Conservation (phyloP, 2,797 vertebrate genomes). For the Notolepis coatsorum region DNA sequence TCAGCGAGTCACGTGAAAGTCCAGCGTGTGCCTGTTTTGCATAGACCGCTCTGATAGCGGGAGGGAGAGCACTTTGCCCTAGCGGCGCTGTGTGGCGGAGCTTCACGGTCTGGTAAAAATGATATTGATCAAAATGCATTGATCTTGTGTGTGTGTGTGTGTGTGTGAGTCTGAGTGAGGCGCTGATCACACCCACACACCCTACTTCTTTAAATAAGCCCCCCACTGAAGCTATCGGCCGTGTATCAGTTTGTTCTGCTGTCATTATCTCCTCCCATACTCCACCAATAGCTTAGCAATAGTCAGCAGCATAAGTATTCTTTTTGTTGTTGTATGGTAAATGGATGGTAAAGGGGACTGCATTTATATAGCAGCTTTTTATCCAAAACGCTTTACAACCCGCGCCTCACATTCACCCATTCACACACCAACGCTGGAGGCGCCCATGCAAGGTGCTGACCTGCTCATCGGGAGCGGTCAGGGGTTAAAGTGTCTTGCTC, state of each 20-base stretch:
- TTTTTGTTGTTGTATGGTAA: no score
- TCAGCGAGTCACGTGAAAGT: slow-evolving; percentile 56
- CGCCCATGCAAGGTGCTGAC: no score
- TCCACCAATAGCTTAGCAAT: slow-evolving; percentile 12
- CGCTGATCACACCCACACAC: slow-evolving; percentile 24
- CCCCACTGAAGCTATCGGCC: slow-evolving; percentile 35
- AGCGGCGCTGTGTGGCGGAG: not conserved
- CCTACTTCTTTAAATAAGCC: slow-evolving; percentile 29
- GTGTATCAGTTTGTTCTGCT: slow-evolving; percentile 40
- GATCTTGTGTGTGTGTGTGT: slow-evolving; percentile 38
- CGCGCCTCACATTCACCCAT: no score
- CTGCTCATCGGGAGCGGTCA: no score
- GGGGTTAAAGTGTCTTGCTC: no score
- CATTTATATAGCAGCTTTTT: no score
- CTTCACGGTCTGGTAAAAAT: slow-evolving; percentile 12
- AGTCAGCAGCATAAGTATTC: not conserved
- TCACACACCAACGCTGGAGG: no score
- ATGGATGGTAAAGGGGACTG: no score
- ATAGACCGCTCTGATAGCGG: slow-evolving; percentile 12
- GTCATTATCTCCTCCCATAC: slow-evolving; percentile 9
- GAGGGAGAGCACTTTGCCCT: not conserved
- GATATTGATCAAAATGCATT: slow-evolving; percentile 27
- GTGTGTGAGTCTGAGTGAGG: slow-evolving; percentile 30
- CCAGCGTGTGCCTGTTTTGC: slow-evolving; percentile 23
- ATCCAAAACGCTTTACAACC: no score